Evolutionary conservation across 2,888 invertebrate genomes (phyloP), one percentile per base, ranked within the genome.

Genomic region (Phaedon cochleariae): DNA sequence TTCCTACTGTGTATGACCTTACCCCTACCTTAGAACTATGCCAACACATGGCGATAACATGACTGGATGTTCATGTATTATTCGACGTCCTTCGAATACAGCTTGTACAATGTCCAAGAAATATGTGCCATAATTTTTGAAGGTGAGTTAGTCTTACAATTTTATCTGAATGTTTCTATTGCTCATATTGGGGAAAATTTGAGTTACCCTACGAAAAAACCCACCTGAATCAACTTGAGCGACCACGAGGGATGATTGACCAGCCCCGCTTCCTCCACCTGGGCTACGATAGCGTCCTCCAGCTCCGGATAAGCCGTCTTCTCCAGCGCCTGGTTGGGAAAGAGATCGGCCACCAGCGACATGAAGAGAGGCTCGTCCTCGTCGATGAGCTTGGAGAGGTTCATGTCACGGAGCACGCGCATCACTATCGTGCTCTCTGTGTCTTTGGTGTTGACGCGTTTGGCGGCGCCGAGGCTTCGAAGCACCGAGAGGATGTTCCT

Each of bases 291-390:
- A 0, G 96, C 95, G 7, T 91, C 90, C 83, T 97, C 97, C 58
- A 98, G 85, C 73, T 96, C 94, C 0, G 91, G 91, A 80, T 98
- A 97, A 21, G 89, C 87, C 9, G 97, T 96, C 84, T 97, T 97
- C 83, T 97, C 97, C 59, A 97, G 86, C 0, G 90, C 89, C 85
- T 97, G 96, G 83, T 96, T 97, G 0, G 98, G 98, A 84, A 98
- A 98, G 75, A 98, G 85, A 85, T 98, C 98, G 31, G 96, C 93
- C 21, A 98, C 96, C 46, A 98, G 85, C 0, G 97, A 97, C 84
- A 97, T 94, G 81, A 98, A 98, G n/a, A 98, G 86, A 0, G 98
- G 97, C 79, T 98, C 98, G 81, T 98, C 98, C 83, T 98, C 97
- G 79, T 98, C 97, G 73, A 97, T 97, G 57, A 98, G 85, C 84